These are phyloP conservation scores for Stegastes partitus DNA, from an alignment of 2,113 vertebrate genomes.

Conservation along the genomic window DNA sequence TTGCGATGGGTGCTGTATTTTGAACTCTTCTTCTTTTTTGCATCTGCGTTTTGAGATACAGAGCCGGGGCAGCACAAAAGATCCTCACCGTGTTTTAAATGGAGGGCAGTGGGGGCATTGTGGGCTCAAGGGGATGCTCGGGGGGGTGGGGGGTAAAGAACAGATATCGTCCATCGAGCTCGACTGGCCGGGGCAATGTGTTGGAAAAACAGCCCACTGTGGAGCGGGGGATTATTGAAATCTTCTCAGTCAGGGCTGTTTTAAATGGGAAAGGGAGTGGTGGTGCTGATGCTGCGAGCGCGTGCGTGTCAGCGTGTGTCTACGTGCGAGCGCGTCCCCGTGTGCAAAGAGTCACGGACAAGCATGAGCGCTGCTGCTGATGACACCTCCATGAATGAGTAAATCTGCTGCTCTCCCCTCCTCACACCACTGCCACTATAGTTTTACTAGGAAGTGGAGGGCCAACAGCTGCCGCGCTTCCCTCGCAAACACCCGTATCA, in stretches of 20 bases:
- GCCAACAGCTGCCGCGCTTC: slow-evolving; percentile 65
- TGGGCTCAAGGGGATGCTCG: neutral
- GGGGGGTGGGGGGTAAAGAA: slow-evolving; percentile 20
- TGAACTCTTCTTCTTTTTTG: neutral
- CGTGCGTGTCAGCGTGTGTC: slow-evolving; percentile 9
- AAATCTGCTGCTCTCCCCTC: slow-evolving; percentile 56
- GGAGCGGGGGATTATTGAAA: slow-evolving; percentile 74
- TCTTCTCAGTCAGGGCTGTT: slow-evolving; percentile 67
- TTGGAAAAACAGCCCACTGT: slow-evolving; percentile 64
- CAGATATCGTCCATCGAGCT: slow-evolving; percentile 54
- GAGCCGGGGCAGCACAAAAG: neutral
- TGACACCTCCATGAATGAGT: slow-evolving; percentile 72
- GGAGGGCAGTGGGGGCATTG: neutral
- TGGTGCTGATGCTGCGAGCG: slow-evolving; percentile 23
- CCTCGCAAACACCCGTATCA: slow-evolving; percentile 10
- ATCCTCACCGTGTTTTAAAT: slow-evolving; percentile 14
- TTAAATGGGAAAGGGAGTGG: slow-evolving; percentile 63
- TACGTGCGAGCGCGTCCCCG: neutral
- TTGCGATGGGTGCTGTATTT: slow-evolving; percentile 4
- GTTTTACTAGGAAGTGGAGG: slow-evolving; percentile 60
- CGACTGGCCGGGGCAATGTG: slow-evolving; percentile 53
- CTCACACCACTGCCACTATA: slow-evolving; percentile 64
- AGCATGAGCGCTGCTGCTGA: slow-evolving; percentile 67
- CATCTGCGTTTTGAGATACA: slow-evolving; percentile 17
- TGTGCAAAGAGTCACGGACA: slow-evolving; percentile 48